Evolutionary conservation across 2,113 vertebrate species (phyloP), one percentile per base, ranked within the genome.

Genomic region (Castor canadensis): DNA sequence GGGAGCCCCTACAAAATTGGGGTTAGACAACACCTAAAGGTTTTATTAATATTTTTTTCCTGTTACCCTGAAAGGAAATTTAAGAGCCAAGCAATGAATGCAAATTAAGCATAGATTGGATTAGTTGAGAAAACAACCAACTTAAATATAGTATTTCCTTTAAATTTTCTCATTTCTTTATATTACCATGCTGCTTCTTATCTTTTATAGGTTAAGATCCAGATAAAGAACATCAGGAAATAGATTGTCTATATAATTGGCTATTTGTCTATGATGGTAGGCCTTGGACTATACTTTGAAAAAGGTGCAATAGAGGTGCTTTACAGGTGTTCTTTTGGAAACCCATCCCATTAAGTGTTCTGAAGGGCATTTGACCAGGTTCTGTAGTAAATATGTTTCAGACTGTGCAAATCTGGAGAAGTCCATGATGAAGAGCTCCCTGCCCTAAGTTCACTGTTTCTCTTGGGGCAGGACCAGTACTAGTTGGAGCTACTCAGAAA

Each of bases 251-350:
- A n/a, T 43, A 6, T 32, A 38, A 77, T 32, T 17, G 66, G 5
- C 45, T 82, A 9, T 94, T 69, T 85, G 30, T 54, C 90, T 96
- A 2, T 67, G 76, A 54, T 9, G 28, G 47, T 35, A n/a, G 62
- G 24, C 62, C 32, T 47, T 76, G 73, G 60, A 71, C 32, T 24
- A 15, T 58, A 79, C 49, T 62, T 87, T 56, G 77, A 52, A 62
- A 84, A 73, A n/a, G 26, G 40, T 35, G 4, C 26, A 72, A 30
- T 66, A 52, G 28, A 52, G 32, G 0, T 6, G 15, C 38, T 32
- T 56, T 38, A 19, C 24, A 75, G n/a, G 52, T 66, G 24, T 56
- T 88, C 19, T 4, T n/a, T 71, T 77, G 17, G 9, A 82, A 52
- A 45, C 15, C 35, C 43, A 32, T 16, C 22, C 47, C 20, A n/a